phyloP scores from a whole-genome alignment of 2,113 vertebrate species.

The Hucho hucho region DNA sequence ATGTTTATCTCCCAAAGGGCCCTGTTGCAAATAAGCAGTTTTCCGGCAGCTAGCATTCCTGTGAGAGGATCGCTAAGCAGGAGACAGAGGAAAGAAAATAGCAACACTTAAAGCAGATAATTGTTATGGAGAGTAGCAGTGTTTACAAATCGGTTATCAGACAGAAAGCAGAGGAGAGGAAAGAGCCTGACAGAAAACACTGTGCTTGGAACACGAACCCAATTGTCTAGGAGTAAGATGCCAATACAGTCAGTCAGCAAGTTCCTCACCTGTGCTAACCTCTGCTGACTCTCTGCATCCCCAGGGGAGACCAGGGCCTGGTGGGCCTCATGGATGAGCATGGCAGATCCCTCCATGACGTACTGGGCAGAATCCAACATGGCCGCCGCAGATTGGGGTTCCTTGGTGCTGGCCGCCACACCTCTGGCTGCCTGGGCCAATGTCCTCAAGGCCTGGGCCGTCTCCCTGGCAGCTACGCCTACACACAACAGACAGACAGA shows the following conservation, averaged over 20 bases:
- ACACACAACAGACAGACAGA: background rate
- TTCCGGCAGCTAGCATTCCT: conserved; percentile 39
- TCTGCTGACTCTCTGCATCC: conserved; percentile 95
- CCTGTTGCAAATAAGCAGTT: conserved; percentile 54
- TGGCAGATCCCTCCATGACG: conserved; percentile 97
- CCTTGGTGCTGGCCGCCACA: conserved; percentile 89
- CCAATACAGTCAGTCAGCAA: background rate
- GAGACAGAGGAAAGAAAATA: conserved; percentile 41
- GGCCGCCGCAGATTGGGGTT: conserved; percentile 84
- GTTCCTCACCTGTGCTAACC: conserved; percentile 88
- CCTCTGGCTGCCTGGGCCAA: conserved; percentile 94
- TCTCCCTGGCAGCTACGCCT: conserved; percentile 97
- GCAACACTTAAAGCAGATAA: conserved; percentile 51
- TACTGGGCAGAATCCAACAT: conserved; percentile 95
- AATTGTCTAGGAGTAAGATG: background rate
- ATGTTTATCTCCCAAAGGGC: conserved; percentile 64
- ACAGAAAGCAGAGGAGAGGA: conserved; percentile 1
- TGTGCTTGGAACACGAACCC: conserved; percentile 9
- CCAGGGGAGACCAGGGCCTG: conserved; percentile 91
- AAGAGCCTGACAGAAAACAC: conserved; percentile 8
- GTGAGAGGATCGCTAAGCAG: conserved; percentile 45
- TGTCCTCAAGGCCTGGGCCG: conserved; percentile 91
- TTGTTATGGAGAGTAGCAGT: conserved; percentile 47
- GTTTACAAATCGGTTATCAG: conserved; percentile 34
- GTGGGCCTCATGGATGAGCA: conserved; percentile 96